Evolutionary conservation across 2,888 invertebrate species (phyloP).

Genomic region (Cynaeus angustus): DNA sequence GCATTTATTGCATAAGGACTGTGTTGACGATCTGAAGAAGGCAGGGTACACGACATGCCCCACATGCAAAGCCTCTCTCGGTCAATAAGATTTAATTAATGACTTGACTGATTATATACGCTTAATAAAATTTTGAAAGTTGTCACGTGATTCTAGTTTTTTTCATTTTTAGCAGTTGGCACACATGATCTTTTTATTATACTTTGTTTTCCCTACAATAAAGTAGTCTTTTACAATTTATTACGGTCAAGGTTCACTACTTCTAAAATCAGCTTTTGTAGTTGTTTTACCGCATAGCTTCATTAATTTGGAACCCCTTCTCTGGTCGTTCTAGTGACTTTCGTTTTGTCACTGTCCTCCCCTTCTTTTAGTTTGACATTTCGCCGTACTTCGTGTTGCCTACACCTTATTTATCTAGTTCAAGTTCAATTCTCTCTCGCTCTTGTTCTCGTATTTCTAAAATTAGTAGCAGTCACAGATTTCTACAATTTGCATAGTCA

Average conservation of each 20-base stretch:
- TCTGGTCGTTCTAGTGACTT: background rate
- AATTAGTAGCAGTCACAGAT: slow-evolving; percentile 34
- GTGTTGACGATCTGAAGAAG: slow-evolving; percentile 84
- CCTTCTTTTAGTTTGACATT: slow-evolving; percentile 16
- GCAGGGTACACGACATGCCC: slow-evolving; percentile 92
- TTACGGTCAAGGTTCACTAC: too few relatives aligned
- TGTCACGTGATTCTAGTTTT: background rate
- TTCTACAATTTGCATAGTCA: slow-evolving; percentile 30
- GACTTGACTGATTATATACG: slow-evolving; percentile 74
- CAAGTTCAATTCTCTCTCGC: slow-evolving; percentile 23
- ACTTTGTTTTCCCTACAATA: too few relatives aligned
- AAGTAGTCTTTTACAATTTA: too few relatives aligned
- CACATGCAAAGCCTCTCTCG: slow-evolving; percentile 82
- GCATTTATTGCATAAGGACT: slow-evolving; percentile 88
- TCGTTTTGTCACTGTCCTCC: background rate
- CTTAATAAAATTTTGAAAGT: background rate
- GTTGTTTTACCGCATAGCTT: too few relatives aligned
- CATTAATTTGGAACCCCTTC: too few relatives aligned
- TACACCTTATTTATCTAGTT: slow-evolving; percentile 40
- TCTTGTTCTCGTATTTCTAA: slow-evolving; percentile 33
- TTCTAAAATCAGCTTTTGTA: too few relatives aligned
- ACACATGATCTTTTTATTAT: too few relatives aligned
- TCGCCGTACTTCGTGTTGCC: slow-evolving; percentile 22
- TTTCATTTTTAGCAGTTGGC: background rate
- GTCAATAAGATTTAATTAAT: background rate